These are phyloP conservation scores for Dasypolia templi DNA, from an alignment of 2,888 invertebrate species.

Conservation along the genomic window DNA sequence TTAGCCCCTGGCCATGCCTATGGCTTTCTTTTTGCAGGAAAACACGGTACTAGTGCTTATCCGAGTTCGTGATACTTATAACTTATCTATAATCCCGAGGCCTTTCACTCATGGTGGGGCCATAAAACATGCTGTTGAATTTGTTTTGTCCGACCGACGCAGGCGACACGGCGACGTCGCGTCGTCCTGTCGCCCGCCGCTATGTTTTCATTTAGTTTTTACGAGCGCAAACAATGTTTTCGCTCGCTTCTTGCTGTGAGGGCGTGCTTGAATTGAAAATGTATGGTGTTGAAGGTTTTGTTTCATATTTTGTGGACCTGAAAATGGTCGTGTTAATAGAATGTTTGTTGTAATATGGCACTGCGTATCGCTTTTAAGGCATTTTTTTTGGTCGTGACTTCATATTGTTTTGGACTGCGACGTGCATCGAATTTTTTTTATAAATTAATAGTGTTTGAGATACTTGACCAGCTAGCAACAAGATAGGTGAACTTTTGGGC, in stretches of 20 bases:
- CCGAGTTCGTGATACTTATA: slow-evolving; percentile 40
- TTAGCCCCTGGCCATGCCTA: background rate
- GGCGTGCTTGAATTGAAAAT: slow-evolving; percentile 61
- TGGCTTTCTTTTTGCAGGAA: slow-evolving; percentile 12
- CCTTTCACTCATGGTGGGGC: slow-evolving; percentile 44
- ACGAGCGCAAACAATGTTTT: slow-evolving; percentile 77
- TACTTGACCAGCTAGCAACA: too few relatives aligned
- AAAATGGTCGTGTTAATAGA: background rate
- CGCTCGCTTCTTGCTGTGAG: slow-evolving; percentile 65
- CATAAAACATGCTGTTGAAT: slow-evolving; percentile 67
- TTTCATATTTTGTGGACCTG: slow-evolving; percentile 53
- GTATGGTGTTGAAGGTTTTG: slow-evolving; percentile 39
- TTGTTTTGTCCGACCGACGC: slow-evolving; percentile 73
- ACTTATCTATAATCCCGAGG: slow-evolving; percentile 50
- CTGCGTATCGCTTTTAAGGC: background rate
- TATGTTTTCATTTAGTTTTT: slow-evolving; percentile 81
- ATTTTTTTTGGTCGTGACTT: background rate
- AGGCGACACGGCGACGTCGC: slow-evolving; percentile 63
- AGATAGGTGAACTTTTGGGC: too few relatives aligned
- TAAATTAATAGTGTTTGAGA: too few relatives aligned
- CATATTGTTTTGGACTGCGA: too few relatives aligned
- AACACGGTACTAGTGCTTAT: slow-evolving; percentile 26
- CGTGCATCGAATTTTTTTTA: too few relatives aligned
- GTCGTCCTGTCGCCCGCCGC: slow-evolving; percentile 65
- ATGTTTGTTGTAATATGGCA: background rate